Evolutionary conservation across 2,797 vertebrate species (phyloP).

Genomic region (Delichon dasypus): DNA sequence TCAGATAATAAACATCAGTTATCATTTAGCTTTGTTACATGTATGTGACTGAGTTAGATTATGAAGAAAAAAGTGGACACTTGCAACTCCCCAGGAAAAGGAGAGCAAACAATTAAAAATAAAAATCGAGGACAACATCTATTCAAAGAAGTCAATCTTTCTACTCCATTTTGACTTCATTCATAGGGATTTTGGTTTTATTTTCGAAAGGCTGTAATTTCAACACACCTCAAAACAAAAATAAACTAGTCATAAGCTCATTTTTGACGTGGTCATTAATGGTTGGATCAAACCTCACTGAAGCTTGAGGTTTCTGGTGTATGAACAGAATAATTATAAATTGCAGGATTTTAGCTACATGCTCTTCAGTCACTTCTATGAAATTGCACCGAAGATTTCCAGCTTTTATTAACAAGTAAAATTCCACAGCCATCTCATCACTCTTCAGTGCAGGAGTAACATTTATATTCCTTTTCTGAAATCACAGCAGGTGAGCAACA

Average conservation of each 20-base stretch:
- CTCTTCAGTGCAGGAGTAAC: not conserved
- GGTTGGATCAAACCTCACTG: not conserved
- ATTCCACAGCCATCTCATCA: not conserved
- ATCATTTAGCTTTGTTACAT: not conserved
- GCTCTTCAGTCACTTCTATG: not conserved
- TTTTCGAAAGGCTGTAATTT: not conserved
- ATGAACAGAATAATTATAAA: not conserved
- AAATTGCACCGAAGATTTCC: not conserved
- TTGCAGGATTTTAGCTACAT: not conserved
- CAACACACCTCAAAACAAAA: not conserved
- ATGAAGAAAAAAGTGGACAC: not conserved
- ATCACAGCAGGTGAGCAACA: not conserved
- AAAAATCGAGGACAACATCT: not conserved
- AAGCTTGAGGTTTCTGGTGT: not conserved
- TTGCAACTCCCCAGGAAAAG: not conserved
- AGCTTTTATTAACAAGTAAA: not conserved
- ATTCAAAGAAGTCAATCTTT: not conserved
- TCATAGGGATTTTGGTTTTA: not conserved
- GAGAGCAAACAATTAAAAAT: not conserved
- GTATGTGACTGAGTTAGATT: not conserved
- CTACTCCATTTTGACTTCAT: not conserved
- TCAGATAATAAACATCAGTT: not conserved
- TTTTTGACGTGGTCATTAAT: not conserved
- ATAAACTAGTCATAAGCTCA: not conserved
- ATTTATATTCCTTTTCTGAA: not conserved